Conservation (phyloP, 1,140 invertebrate genomes). For the Yoshiicerus persimilis region DNA sequence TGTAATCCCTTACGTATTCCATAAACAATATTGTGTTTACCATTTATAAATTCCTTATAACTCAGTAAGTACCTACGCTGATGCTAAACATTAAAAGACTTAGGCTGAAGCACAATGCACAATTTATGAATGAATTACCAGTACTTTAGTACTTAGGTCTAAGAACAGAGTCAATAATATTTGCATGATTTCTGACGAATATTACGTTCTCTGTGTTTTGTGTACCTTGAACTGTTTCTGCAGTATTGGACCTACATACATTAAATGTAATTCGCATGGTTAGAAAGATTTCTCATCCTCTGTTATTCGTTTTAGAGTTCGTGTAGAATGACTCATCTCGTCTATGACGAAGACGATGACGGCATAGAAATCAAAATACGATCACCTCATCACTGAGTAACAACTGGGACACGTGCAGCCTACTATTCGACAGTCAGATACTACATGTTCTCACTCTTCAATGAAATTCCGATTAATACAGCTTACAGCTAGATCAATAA, state of each 20-base stretch:
- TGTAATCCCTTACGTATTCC: no score
- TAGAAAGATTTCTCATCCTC: neutral
- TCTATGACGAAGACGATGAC: neutral
- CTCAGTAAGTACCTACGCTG: no score
- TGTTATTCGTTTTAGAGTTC: neutral
- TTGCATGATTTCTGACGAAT: neutral
- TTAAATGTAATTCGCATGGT: no score
- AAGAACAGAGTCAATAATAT: no score
- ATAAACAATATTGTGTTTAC: no score
- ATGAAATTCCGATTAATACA: no score
- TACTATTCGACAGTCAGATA: no score
- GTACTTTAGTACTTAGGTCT: neutral
- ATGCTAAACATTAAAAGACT: neutral
- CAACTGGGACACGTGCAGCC: neutral
- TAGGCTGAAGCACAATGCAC: neutral
- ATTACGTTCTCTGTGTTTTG: neutral
- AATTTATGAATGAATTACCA: neutral
- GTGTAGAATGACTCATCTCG: neutral
- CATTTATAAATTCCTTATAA: no score
- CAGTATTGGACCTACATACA: neutral
- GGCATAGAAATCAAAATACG: neutral
- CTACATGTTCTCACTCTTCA: no score
- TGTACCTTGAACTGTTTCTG: no score
- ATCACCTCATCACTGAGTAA: neutral
- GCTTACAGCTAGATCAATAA: no score